These are phyloP conservation scores for Gopherus flavomarginatus DNA, from an alignment of 2,113 vertebrate genomes.

Conservation along the genomic window DNA sequence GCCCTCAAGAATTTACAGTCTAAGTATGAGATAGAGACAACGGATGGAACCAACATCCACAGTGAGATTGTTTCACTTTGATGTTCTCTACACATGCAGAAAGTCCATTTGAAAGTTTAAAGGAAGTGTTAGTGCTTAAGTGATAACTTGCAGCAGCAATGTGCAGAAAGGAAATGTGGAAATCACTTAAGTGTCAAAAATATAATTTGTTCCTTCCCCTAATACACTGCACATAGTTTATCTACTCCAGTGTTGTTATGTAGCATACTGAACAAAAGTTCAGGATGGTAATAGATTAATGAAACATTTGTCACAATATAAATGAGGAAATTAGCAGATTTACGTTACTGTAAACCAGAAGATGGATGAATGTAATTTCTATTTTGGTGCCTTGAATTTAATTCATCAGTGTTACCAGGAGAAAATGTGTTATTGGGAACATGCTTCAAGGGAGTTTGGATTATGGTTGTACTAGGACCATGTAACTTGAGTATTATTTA, in stretches of 20 bases:
- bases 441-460: conserved; percentile 16
- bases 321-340: conserved; percentile 61
- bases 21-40: not conserved
- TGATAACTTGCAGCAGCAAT: conserved; percentile 37
- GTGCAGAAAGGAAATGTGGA: conserved; percentile 29
- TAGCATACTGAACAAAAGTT: conserved; percentile 40
- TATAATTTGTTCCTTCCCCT: conserved; percentile 51
- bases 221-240: conserved; percentile 44
- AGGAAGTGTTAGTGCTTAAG: conserved; percentile 22
- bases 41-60: not conserved
- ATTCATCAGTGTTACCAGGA: conserved; percentile 63
- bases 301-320: conserved; percentile 52
- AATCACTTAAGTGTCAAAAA: conserved; percentile 68
- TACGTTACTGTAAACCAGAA: conserved; percentile 64
- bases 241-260: conserved; percentile 36
- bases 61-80: conserved; percentile 3
- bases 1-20: not conserved
- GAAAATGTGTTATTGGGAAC: conserved; percentile 54
- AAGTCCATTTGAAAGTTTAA: conserved; percentile 59
- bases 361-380: conserved; percentile 76
- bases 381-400: conserved; percentile 52
- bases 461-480: not conserved
- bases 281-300: conserved; percentile 57
- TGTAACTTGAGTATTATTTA: conserved; percentile 32
- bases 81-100: not conserved